These are phyloP conservation scores for Ia io DNA, from an alignment of 2,113 vertebrate genomes.

Conservation along the genomic window DNA sequence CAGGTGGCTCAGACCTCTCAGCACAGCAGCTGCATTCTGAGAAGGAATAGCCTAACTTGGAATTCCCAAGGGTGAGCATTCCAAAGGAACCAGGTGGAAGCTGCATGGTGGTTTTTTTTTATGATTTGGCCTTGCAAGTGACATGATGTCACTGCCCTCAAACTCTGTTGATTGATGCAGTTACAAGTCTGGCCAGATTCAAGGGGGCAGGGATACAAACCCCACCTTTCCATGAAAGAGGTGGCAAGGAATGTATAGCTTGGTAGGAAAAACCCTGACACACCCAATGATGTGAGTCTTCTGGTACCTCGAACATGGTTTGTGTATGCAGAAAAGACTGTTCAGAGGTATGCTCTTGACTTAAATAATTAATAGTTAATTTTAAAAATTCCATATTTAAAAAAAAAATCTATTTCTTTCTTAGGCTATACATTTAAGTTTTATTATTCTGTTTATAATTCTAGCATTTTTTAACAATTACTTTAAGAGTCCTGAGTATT, in stretches of 20 bases:
- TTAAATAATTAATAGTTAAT: background rate
- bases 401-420: background rate
- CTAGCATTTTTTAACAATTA: background rate
- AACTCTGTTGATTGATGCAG: background rate
- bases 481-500: background rate
- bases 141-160: background rate
- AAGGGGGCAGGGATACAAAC: background rate
- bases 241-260: background rate
- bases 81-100: background rate
- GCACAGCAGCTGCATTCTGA: background rate
- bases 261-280: background rate
- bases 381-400: background rate
- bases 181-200: conserved; percentile 13
- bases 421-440: background rate
- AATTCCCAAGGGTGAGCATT: background rate
- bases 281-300: background rate
- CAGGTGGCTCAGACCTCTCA: background rate
- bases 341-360: background rate
- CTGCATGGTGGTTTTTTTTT: background rate
- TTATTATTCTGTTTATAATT: background rate
- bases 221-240: background rate
- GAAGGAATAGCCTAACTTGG: background rate
- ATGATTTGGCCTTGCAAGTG: background rate
- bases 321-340: background rate
- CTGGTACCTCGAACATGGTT: background rate